Evolutionary conservation across 2,888 invertebrate species (phyloP).

Genomic region (Caenorhabditis wallacei): DNA sequence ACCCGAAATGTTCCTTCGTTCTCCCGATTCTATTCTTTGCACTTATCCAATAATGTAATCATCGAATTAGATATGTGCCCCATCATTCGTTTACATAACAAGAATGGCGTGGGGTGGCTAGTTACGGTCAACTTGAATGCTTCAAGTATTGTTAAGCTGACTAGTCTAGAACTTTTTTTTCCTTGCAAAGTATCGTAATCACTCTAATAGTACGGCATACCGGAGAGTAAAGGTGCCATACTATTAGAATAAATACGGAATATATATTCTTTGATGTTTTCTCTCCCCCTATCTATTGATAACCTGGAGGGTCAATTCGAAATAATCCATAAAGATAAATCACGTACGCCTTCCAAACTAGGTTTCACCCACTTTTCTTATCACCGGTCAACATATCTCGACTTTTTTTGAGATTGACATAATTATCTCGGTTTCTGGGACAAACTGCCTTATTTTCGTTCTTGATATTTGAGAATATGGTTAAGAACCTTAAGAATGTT

Average conservation of each 20-base stretch:
- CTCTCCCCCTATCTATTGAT: too few relatives aligned
- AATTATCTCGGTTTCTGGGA: conserved; percentile 7
- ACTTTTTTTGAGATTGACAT: conserved; percentile 26
- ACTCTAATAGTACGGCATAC: too few relatives aligned
- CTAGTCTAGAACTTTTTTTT: too few relatives aligned
- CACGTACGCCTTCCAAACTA: conserved; percentile 24
- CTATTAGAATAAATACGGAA: too few relatives aligned
- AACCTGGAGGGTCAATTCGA: background rate
- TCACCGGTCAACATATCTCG: conserved; percentile 17
- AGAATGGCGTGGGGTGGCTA: conserved; percentile 9
- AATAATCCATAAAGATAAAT: conserved; percentile 17
- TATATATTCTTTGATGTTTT: too few relatives aligned
- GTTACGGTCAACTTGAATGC: conserved; percentile 29
- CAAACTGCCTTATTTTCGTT: conserved; percentile 1
- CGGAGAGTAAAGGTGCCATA: too few relatives aligned
- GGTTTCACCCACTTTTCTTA: conserved; percentile 45
- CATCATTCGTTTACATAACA: conserved; percentile 58
- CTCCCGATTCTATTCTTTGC: conserved; percentile 45
- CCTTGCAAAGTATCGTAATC: too few relatives aligned
- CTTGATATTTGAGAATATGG: background rate
- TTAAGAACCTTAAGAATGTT: background rate
- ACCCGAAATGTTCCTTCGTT: conserved; percentile 38
- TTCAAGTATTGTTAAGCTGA: too few relatives aligned
- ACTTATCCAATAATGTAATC: conserved; percentile 62
- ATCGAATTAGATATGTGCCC: conserved; percentile 48